Base-by-base conservation (phyloP, 2,113 vertebrate genomes). In the Bothrops jararaca region DNA sequence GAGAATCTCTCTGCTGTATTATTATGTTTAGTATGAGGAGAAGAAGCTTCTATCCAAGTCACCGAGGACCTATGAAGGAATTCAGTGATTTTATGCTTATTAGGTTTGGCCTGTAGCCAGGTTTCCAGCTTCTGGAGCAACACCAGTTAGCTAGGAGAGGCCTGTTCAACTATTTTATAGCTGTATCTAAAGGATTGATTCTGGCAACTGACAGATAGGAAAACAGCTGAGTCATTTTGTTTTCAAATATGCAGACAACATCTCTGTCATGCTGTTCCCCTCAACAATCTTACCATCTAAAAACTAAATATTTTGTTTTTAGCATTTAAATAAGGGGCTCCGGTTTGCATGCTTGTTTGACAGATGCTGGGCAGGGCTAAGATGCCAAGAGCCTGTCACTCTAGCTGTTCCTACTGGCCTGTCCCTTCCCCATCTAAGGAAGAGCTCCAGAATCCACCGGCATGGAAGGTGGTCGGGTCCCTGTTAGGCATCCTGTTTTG, bases 11-110 rank as follows among this genome's bases (percentile, higher is more conserved):
- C 11, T 42, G 39, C 74, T 39, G 48, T 50, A 50, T 58, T 92
- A 53, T 45, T 90, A 52, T 93, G 90, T n/a, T 74, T 90, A 52
- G 93, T 90, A 58, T 69, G 85, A 56, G 3, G 92, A 56, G 93
- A 50, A 0, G 22, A 7, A 89, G 34, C 89, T 96, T 96, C 57
- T 80, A 56, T 50, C 85, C 13, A 92, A 91, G 94, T 50, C 45
- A 64, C 69, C 54, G 54, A 1, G 89, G 80, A 92, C 87, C 60
- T 96, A 89, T 93, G 45, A 94, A 94, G 88, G 92, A 93, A 89
- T 53, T 23, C n/a, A 88, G 22, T 39, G 94, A 42, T 22, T 56
- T 22, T 52, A 1, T 94, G 39, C 80, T 88, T 45, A 92, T 20
- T 93, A 93, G 85, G 26, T 26, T 52, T 34, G 95, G 56, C 39